Evolutionary conservation across 2,797 vertebrate genomes (phyloP), one percentile per base, ranked within the genome.

Genomic region (Craterocephalus amniculus): DNA sequence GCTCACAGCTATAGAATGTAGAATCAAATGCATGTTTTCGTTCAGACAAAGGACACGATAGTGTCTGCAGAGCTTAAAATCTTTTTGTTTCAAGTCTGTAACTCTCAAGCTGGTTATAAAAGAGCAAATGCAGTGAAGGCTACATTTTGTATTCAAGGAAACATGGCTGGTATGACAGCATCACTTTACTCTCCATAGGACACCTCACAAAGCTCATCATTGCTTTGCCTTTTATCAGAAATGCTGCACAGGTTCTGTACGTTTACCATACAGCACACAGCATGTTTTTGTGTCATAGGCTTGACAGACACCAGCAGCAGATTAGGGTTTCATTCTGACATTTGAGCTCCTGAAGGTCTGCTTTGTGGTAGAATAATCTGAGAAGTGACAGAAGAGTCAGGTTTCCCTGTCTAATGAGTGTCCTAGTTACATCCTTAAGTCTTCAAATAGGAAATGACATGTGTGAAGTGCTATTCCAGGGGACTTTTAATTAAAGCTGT

Each of bases 401-500:
- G 40, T 85, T 91, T 82, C 87, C 43, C 80, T 69, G 76, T 84
- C 67, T 93, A 94, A 93, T 89, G 86, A 94, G 86, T 85, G 93
- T 87, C 91, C 91, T 86, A 92, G 89, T 93, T 93, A 87, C 84
- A 85, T 79, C 71, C 71, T 70, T 43, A 58, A 87, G 80, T 87
- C 86, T 90, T 93, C 91, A 93, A 90, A 93, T 91, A 85, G 83
- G 82, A 93, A 92, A 88, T 92, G 92, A 91, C 94, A 93, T 83
- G 90, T 89, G 91, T 93, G 91, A 93, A 88, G 85, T 24, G 81
- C 87, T 83, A 86, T 91, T 94, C 89, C 87, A 87, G 79, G 87
- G 84, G 88, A 92, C 86, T 93, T 95, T 94, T 94, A 94, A 95
- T 95, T 94, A 95, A 93, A 93, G 91, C 91, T 88, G 88, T 51